Percentiles rank a stretch among this genome's conserved stretches.
These are phyloP conservation scores for Psittacula echo DNA, from an alignment of 2,797 vertebrate genomes.

Conservation along the genomic window DNA sequence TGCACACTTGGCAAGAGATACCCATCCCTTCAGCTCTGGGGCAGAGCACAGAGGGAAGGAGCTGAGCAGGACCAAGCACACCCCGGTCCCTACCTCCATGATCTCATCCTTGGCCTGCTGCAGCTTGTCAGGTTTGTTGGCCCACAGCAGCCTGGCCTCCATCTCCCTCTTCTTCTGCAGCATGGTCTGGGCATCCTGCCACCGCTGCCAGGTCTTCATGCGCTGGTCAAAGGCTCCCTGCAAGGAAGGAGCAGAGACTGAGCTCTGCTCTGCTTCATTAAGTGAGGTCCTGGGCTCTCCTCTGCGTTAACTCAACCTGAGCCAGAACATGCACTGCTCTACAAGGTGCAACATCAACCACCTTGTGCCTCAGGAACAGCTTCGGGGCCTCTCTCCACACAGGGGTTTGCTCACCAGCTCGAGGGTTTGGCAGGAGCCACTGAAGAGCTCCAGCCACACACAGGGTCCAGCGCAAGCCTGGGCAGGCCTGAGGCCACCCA, in stretches of 20 bases:
- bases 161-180: constrained; percentile 96
- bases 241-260: neutral
- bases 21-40: neutral
- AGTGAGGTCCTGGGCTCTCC: neutral
- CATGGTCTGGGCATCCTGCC: constrained; percentile 92
- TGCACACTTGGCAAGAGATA: neutral
- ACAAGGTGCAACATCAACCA: neutral
- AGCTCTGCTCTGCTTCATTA: neutral
- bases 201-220: constrained; percentile 97
- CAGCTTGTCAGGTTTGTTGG: constrained; percentile 97
- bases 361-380: neutral
- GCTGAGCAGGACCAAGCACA: rapidly evolving
- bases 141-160: constrained; percentile 95
- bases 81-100: constrained; percentile 80
- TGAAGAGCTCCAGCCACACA: neutral
- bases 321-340: neutral
- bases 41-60: neutral
- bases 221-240: constrained; percentile 97
- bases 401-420: neutral
- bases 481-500: neutral
- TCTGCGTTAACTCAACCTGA: neutral
- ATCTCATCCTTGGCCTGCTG: constrained; percentile 98
- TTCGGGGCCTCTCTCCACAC: rapidly evolving
- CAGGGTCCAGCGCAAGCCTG: neutral
- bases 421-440: neutral